phyloP scores from a whole-genome alignment of 2,113 vertebrate genomes.

The Panurus biarmicus region DNA sequence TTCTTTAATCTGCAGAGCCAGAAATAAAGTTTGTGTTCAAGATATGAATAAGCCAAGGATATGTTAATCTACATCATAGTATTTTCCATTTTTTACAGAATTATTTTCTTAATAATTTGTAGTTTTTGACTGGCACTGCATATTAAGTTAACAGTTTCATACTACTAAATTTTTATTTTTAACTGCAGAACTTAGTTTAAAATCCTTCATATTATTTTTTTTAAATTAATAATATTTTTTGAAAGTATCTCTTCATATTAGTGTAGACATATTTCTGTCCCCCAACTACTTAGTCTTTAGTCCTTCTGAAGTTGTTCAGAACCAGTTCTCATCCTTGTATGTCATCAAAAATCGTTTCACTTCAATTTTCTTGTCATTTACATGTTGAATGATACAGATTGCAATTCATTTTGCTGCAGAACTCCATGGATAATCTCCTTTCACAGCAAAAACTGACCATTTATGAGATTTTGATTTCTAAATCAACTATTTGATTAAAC shows the following conservation, averaged over 20 bases:
- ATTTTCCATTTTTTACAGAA: neutral
- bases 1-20: neutral
- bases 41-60: neutral
- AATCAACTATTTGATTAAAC: neutral
- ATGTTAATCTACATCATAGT: neutral
- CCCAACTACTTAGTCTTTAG: neutral
- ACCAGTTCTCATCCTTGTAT: neutral
- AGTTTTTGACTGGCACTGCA: rapidly evolving
- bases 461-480: neutral
- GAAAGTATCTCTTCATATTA: neutral
- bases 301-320: neutral
- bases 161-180: neutral
- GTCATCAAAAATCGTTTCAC: neutral
- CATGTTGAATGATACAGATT: neutral
- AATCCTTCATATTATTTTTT: neutral
- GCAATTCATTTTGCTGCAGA: neutral
- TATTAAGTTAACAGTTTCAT: neutral
- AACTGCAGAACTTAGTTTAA: neutral
- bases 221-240: neutral
- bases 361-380: neutral
- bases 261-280: neutral
- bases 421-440: neutral
- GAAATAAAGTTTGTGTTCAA: neutral
- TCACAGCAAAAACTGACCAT: neutral
- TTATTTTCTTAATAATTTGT: neutral